Percentiles rank a stretch among this genome's conserved stretches.
Evolutionary conservation across 1,140 invertebrate genomes (phyloP).

Genomic region (Pectinophora gossypiella): DNA sequence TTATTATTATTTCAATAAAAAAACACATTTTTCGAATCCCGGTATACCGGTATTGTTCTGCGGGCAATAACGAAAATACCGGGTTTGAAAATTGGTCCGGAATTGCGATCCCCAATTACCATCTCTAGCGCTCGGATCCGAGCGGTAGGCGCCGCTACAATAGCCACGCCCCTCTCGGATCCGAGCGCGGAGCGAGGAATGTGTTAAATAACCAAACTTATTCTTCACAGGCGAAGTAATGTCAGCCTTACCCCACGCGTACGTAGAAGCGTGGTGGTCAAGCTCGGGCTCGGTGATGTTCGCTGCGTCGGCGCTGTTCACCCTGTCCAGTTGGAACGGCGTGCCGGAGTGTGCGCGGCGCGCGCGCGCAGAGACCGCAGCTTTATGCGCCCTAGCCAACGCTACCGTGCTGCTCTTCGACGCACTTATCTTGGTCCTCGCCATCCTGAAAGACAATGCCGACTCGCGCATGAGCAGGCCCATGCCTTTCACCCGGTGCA

Average conservation of each 20-base stretch:
- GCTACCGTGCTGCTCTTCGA: conserved; percentile 30
- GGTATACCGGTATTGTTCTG: too few relatives aligned
- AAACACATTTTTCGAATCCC: too few relatives aligned
- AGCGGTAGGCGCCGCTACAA: too few relatives aligned
- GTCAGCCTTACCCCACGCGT: conserved; percentile 51
- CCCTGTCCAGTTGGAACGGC: conserved; percentile 40
- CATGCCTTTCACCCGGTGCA: too few relatives aligned
- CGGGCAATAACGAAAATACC: too few relatives aligned
- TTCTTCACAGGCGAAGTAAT: conserved; percentile 52
- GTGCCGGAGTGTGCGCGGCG: conserved; percentile 26
- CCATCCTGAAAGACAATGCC: conserved; percentile 41
- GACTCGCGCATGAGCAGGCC: conserved; percentile 16
- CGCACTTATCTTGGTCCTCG: conserved; percentile 39
- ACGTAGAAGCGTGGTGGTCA: conserved; percentile 60
- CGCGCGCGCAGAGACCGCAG: neutral
- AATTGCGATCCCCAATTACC: too few relatives aligned
- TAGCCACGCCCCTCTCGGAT: too few relatives aligned
- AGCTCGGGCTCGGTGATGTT: conserved; percentile 39
- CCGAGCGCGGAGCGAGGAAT: too few relatives aligned
- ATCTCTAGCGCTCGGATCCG: too few relatives aligned
- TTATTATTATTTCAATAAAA: too few relatives aligned
- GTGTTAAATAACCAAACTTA: too few relatives aligned
- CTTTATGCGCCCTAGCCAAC: conserved; percentile 35
- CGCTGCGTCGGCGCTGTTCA: conserved; percentile 39
- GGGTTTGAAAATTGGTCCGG: too few relatives aligned